phyloP scores from a whole-genome alignment of 2,797 vertebrate species.

The Scleropages formosus region DNA sequence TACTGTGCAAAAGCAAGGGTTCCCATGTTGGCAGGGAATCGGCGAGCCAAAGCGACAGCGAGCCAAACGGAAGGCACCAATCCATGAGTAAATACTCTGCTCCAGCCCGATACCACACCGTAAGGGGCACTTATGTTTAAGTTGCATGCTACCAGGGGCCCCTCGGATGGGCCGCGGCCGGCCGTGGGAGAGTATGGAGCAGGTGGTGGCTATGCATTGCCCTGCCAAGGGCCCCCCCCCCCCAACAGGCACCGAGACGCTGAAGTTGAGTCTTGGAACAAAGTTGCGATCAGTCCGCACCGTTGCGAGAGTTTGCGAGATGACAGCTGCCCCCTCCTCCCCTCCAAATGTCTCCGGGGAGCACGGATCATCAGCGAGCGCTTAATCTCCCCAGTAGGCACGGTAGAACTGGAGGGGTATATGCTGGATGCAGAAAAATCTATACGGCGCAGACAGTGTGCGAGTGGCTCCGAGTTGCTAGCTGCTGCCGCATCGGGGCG shows the following conservation, averaged over 20 bases:
- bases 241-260: not conserved
- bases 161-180: not conserved
- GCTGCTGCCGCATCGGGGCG: not conserved
- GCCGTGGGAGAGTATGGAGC: too few relatives aligned
- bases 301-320: conserved; percentile 34
- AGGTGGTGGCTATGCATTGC: too few relatives aligned
- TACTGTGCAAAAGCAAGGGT: not conserved
- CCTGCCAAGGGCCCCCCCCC: not conserved
- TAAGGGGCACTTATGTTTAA: conserved; percentile 9
- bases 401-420: conserved; percentile 46
- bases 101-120: not conserved
- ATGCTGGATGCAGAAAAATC: conserved; percentile 25
- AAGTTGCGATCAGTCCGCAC: conserved; percentile 24
- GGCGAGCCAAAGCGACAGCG: not conserved
- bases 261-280: not conserved
- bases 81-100: not conserved
- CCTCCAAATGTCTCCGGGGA: conserved; percentile 47
- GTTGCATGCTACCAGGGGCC: not conserved
- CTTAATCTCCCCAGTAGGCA: conserved; percentile 57
- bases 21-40: not conserved
- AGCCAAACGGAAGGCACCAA: not conserved
- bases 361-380: conserved; percentile 56
- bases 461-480: conserved; percentile 5
- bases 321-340: conserved; percentile 56
- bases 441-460: conserved; percentile 24